Base-by-base conservation (phyloP, 1,140 invertebrate species). In the Cydia strobilella region DNA sequence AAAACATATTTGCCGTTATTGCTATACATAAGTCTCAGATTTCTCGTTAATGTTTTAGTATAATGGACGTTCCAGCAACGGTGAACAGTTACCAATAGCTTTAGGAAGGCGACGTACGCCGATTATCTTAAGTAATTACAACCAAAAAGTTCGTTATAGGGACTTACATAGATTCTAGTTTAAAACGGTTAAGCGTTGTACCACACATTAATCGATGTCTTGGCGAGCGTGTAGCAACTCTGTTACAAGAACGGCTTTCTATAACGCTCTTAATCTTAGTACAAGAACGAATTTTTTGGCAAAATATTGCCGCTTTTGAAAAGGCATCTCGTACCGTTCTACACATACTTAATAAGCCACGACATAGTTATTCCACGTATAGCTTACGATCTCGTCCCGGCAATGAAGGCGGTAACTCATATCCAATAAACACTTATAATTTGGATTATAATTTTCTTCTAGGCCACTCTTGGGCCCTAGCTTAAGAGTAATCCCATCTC, bases 71-170 rank as follows among this genome's bases (percentile, higher is more conserved):
- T 90, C 87, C 89, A 89, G 76, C 90, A 92, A 92, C 90, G 90
- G 90, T 92, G 90, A 92, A 91, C 89, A 89, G 90, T 92, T 92
- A 92, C 90, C 90, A 91, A 78, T 92, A 91, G 90, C 31, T 82
- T 87, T 89, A 82, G 80, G 51, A 76, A 74, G 89, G 84, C 87
- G 78, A 84, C 75, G 74, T 84, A 82, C 75, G 87, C 86, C 86
- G 73, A 83, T 84, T 83, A 85, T 86, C 84, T 85, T 92, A 91
- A 92, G 89, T 87, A 87, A 89, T 89, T 84, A 86, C 86, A 91
- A 92, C 90, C 90, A 92, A 91, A 92, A 90, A 92, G 90, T 92
- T 92, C 90, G 90, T 91, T 92, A 81, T 91, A 92, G 83, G 89
- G 89, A 91, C 89, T 92, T 90, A 91, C 89, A 91, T 90, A 92